Conservation (phyloP, 2,888 invertebrate species). For the Oithona nana region DNA sequence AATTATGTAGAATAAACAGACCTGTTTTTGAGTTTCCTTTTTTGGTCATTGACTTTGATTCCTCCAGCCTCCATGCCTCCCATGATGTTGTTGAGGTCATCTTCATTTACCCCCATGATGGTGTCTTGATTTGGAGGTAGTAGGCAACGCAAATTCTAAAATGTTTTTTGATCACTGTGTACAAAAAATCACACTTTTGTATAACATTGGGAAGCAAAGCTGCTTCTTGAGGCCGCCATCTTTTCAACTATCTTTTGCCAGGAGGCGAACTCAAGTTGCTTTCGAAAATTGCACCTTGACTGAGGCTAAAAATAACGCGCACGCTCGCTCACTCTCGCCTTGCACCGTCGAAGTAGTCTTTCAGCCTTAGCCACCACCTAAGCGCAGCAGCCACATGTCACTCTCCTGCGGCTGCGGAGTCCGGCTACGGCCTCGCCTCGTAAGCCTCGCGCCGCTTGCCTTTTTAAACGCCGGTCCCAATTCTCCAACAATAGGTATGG, state of each 20-base stretch:
- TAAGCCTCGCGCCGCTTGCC: too few species aligned
- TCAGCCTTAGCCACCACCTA: too few species aligned
- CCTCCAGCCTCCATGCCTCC: conserved; percentile 75
- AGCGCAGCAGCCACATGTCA: too few species aligned
- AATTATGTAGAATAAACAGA: too few species aligned
- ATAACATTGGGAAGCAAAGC: neutral
- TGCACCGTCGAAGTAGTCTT: too few species aligned
- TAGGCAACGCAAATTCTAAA: too few species aligned
- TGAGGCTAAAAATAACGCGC: neutral
- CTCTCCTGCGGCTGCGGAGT: too few species aligned
- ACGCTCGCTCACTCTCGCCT: too few species aligned
- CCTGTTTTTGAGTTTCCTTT: conserved; percentile 72
- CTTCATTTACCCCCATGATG: conserved; percentile 69
- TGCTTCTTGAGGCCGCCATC: neutral
- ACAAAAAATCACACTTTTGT: neutral
- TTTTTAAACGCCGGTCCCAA: too few species aligned
- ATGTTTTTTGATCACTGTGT: neutral
- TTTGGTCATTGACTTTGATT: conserved; percentile 72
- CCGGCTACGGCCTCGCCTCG: too few species aligned
- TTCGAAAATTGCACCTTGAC: neutral
- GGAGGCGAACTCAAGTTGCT: neutral
- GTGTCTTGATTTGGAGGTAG: too few species aligned
- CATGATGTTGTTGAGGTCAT: conserved; percentile 56
- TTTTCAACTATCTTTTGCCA: neutral
- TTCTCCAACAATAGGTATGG: too few species aligned